phyloP scores from a whole-genome alignment of 1,140 invertebrate species.

The Drosophila neocordata region DNA sequence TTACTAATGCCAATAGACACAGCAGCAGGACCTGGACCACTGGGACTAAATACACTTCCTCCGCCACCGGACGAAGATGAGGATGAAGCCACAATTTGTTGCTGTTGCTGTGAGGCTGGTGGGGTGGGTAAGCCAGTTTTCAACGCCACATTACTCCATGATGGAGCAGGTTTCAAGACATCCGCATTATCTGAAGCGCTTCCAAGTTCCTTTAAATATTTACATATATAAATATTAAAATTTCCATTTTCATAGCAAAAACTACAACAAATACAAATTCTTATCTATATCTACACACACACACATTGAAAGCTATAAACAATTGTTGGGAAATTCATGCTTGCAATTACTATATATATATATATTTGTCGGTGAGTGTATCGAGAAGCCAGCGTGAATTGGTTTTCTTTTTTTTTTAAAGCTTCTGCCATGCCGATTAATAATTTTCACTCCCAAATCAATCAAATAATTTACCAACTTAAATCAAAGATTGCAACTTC shows the following conservation, averaged over 20 bases:
- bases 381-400: constrained; percentile 45
- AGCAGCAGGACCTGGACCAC: constrained; percentile 35
- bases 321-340: constrained; percentile 44
- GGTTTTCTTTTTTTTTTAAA: constrained; percentile 32
- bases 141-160: constrained; percentile 80
- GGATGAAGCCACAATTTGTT: constrained; percentile 70
- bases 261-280: neutral
- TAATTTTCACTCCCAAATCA: constrained; percentile 23
- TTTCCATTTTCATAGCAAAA: neutral
- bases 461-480: neutral
- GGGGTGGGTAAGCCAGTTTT: constrained; percentile 58
- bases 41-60: constrained; percentile 70
- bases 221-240: neutral
- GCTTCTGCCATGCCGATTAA: constrained; percentile 49
- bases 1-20: constrained; percentile 46
- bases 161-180: constrained; percentile 78
- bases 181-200: constrained; percentile 57
- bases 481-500: neutral
- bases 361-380: constrained; percentile 16
- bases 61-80: constrained; percentile 74
- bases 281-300: constrained; percentile 22
- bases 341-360: constrained; percentile 7
- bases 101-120: constrained; percentile 50
- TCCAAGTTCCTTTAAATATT: constrained; percentile 53
- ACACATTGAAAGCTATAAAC: constrained; percentile 56